A percentile compares a stretch with the other conserved stretches of the same genome.
Evolutionary conservation across 2,888 invertebrate species (phyloP).

Genomic region (Lepas anatifera): DNA sequence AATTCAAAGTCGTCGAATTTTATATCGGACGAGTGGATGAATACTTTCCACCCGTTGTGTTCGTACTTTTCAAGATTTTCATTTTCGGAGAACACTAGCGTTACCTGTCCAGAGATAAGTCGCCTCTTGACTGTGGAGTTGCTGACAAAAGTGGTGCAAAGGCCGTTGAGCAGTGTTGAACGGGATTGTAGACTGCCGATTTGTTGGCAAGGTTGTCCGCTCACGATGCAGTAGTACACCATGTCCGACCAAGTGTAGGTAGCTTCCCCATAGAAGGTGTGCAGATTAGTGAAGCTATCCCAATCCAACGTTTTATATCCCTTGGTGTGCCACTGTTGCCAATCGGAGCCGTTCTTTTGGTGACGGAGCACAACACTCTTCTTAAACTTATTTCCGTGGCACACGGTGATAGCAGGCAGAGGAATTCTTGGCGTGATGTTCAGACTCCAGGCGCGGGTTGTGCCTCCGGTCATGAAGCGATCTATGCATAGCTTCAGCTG

Average conservation of each 20-base stretch:
- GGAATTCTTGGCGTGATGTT: not conserved
- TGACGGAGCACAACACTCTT: not conserved
- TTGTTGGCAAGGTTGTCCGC: not conserved
- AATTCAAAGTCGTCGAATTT: not conserved
- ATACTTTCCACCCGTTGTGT: not conserved
- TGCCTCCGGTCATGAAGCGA: not conserved
- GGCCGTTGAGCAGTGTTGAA: not conserved
- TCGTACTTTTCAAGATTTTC: not conserved
- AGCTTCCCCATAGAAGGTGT: not conserved
- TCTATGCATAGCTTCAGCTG: not conserved
- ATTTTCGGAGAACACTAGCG: not conserved
- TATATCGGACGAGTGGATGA: not conserved
- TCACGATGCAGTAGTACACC: not conserved
- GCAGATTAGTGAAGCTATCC: not conserved
- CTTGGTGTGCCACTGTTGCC: not conserved
- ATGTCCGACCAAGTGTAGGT: not conserved
- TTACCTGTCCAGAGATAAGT: not conserved
- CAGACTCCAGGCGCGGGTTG: not conserved
- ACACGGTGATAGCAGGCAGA: constrained; percentile 4
- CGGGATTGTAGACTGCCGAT: not conserved
- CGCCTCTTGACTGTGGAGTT: not conserved
- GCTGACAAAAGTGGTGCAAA: not conserved
- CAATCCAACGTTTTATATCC: not conserved
- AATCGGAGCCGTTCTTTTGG: not conserved
- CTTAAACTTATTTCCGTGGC: not conserved